These are phyloP conservation scores for Enteromius mattozi DNA, from an alignment of 2,797 vertebrate species.

Conservation along the genomic window DNA sequence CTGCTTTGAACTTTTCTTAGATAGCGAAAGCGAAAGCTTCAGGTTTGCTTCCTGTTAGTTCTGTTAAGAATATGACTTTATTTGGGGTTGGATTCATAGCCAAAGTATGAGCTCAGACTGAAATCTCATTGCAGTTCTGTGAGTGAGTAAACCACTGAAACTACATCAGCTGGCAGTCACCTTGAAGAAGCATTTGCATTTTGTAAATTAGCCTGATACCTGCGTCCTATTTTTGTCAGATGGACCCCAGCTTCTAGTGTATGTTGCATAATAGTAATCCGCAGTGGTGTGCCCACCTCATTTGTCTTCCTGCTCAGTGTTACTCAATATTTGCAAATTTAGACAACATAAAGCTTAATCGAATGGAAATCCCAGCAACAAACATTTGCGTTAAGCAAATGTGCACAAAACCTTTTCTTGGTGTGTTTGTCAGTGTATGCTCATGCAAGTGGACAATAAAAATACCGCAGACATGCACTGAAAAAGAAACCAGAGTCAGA, in stretches of 20 bases:
- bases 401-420: not conserved
- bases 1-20: conserved; percentile 3
- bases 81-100: not conserved
- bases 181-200: conserved; percentile 5
- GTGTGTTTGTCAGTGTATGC: not conserved
- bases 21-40: conserved; percentile 49
- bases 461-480: not conserved
- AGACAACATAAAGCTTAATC: conserved; percentile 5
- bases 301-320: conserved; percentile 20
- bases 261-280: conserved; percentile 1
- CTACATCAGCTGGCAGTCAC: not conserved
- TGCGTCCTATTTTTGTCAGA: not conserved
- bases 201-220: conserved; percentile 11
- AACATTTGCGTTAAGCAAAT: not conserved
- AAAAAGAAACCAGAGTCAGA: not conserved
- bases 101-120: not conserved
- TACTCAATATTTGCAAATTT: conserved; percentile 23
- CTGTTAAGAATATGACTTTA: not conserved
- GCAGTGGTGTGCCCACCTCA: not conserved
- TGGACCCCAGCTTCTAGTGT: not conserved
- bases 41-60: conserved; percentile 11
- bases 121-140: not conserved
- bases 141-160: not conserved
- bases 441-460: not conserved
- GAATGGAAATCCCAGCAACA: conserved; percentile 13